Conservation (phyloP, 2,113 vertebrate genomes). For the Cochlearius cochlearius region DNA sequence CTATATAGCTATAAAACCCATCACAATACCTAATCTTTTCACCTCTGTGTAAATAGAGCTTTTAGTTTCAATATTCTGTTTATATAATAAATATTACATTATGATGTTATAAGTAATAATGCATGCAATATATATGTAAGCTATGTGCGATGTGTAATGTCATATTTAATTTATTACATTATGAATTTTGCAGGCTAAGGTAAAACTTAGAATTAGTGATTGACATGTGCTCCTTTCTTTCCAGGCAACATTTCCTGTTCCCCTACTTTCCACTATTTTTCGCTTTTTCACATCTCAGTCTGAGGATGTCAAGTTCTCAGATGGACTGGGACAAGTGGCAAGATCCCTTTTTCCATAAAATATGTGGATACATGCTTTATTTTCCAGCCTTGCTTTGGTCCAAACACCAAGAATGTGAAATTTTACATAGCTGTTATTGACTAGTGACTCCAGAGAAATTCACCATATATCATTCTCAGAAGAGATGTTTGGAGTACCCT, state of each 20-base stretch:
- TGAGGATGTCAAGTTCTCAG: background rate
- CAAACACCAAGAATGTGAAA: background rate
- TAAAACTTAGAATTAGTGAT: background rate
- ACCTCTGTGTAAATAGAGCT: background rate
- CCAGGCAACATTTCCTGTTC: background rate
- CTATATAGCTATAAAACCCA: background rate
- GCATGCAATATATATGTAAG: fast-evolving
- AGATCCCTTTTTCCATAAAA: background rate
- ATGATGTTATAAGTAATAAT: background rate
- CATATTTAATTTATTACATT: background rate
- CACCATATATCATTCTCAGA: background rate
- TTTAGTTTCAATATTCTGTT: background rate
- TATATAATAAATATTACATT: background rate
- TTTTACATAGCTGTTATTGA: background rate
- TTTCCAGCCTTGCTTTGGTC: background rate
- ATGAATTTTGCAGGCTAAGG: background rate
- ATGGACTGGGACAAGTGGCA: background rate
- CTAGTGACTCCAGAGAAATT: background rate
- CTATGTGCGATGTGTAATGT: background rate
- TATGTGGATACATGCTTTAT: fast-evolving
- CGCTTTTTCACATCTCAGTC: background rate
- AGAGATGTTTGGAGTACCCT: fast-evolving
- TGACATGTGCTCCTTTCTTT: background rate
- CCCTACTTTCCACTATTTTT: background rate
- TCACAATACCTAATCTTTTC: background rate